Evolutionary conservation across 2,797 vertebrate species (phyloP).

Genomic region (Argya squamiceps): DNA sequence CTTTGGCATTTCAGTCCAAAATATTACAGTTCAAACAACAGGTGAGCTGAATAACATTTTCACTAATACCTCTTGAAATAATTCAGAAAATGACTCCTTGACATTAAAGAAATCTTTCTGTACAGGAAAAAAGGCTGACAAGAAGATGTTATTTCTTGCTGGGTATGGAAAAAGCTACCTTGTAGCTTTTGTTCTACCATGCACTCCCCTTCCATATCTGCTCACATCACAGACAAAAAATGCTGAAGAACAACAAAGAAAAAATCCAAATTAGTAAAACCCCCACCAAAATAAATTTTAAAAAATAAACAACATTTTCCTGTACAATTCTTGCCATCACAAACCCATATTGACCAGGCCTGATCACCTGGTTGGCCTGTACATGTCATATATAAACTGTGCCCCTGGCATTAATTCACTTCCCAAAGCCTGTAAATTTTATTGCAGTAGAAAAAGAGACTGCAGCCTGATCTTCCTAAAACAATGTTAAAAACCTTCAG

Average conservation of each 20-base stretch:
- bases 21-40: neutral
- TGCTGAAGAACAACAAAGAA: accelerated
- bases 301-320: neutral
- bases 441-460: neutral
- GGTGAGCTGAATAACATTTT: neutral
- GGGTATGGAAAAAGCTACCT: neutral
- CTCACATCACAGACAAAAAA: neutral
- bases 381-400: neutral
- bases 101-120: neutral
- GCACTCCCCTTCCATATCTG: neutral
- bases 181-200: neutral
- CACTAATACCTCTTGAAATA: neutral
- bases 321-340: neutral
- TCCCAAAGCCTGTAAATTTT: neutral
- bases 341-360: neutral
- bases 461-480: neutral
- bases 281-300: neutral
- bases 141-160: neutral
- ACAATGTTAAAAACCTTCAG: neutral
- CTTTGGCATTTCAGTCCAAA: neutral
- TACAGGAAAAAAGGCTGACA: neutral
- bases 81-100: neutral
- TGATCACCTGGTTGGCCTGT: neutral
- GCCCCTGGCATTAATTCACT: neutral
- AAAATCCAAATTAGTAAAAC: neutral